Conservation (phyloP, 1,140 invertebrate species). For the Eubasilissa regina region DNA sequence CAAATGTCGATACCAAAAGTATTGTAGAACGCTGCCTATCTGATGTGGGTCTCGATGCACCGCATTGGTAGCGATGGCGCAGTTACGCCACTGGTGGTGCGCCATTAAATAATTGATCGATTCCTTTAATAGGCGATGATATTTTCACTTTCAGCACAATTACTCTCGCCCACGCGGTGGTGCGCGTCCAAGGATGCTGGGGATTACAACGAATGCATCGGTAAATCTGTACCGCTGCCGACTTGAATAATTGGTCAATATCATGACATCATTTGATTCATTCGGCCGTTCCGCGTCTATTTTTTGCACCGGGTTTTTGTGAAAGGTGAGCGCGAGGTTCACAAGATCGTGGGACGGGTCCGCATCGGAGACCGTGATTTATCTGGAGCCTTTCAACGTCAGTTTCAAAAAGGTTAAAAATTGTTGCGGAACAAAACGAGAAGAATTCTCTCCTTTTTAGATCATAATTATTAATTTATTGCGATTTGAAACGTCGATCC, state of each 20-base stretch:
- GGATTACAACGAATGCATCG: not conserved
- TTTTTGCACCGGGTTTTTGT: not conserved
- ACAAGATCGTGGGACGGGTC: slow-evolving; percentile 30
- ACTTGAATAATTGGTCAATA: slow-evolving; percentile 38
- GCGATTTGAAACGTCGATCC: not conserved
- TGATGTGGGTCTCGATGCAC: no score
- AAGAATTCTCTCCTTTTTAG: not conserved
- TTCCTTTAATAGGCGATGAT: slow-evolving; percentile 10
- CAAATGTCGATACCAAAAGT: no score
- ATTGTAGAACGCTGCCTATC: no score
- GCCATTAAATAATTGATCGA: not conserved
- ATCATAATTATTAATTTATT: not conserved
- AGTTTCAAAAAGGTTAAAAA: slow-evolving; percentile 32
- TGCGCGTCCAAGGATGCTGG: not conserved
- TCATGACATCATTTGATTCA: slow-evolving; percentile 38
- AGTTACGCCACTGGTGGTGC: no score
- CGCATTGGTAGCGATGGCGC: no score
- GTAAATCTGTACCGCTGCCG: slow-evolving; percentile 18
- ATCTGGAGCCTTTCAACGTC: slow-evolving; percentile 25
- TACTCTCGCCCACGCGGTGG: slow-evolving; percentile 8
- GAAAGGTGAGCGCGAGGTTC: slow-evolving; percentile 34
- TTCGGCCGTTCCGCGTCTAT: not conserved
- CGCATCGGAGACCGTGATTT: slow-evolving; percentile 26
- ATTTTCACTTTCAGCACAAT: slow-evolving; percentile 39
- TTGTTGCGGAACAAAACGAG: slow-evolving; percentile 23